These are phyloP conservation scores for Tenthredo amoena DNA, from an alignment of 2,888 invertebrate species.

Conservation along the genomic window DNA sequence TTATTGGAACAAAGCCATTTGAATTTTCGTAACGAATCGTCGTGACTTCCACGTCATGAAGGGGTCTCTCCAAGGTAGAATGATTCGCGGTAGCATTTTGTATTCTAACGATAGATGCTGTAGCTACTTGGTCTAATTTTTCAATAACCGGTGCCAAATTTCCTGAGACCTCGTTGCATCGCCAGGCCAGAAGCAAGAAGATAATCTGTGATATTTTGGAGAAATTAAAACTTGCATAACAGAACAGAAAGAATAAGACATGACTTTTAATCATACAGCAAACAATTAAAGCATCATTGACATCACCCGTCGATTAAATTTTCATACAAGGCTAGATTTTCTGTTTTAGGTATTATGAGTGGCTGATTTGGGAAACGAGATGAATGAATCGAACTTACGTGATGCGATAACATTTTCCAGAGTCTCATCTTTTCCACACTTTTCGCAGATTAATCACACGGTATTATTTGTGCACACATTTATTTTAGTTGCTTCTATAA, in stretches of 20 bases:
- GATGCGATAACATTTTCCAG: slow-evolving; percentile 44
- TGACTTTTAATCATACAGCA: background rate
- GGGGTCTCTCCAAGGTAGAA: slow-evolving; percentile 37
- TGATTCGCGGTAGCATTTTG: slow-evolving; percentile 42
- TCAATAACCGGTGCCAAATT: slow-evolving; percentile 57
- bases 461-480: slow-evolving; percentile 56
- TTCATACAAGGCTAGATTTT: background rate
- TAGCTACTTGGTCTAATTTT: slow-evolving; percentile 70
- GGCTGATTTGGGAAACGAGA: background rate
- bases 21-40: slow-evolving; percentile 70
- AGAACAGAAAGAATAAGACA: background rate
- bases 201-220: slow-evolving; percentile 66
- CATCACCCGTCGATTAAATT: background rate
- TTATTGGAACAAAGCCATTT: slow-evolving; percentile 72
- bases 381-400: slow-evolving; percentile 35
- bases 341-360: background rate
- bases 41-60: slow-evolving; percentile 49
- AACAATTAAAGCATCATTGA: background rate
- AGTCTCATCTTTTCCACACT: slow-evolving; percentile 48
- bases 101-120: slow-evolving; percentile 64
- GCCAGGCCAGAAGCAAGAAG: slow-evolving; percentile 70
- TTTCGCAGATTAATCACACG: slow-evolving; percentile 49
- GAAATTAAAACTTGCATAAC: slow-evolving; percentile 2
- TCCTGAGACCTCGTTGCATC: slow-evolving; percentile 62
- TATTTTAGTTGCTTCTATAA: slow-evolving; percentile 18